Base-by-base conservation (phyloP, 2,797 vertebrate genomes). In the Sebastes iracundus region DNA sequence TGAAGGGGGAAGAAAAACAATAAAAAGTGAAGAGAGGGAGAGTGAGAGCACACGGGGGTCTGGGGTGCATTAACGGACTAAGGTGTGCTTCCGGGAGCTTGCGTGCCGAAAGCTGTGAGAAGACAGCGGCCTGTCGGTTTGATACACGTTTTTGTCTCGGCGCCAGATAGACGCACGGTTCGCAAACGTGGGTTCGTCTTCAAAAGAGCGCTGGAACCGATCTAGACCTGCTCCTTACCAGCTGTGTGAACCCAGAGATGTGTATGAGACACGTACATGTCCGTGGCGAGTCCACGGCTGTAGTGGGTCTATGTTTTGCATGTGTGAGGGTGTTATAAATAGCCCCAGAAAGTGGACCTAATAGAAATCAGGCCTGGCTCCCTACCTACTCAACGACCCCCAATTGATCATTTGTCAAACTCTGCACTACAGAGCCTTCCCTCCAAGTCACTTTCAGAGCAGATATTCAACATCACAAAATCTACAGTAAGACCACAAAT, bases 281-380 rank as follows among this genome's bases (percentile, higher is more conserved):
- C 74, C 25, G 77, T 23, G 65, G 52, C 23, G 53, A 78, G 65
- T 76, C 28, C 59, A 79, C 35, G 65, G 49, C 58, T 76, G 53
- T 42, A 65, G 11, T 58, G 56, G 23, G 1, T 74, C 67, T 33
- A 42, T 61, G 66, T 38, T 64, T 35, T 35, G 38, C 49, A 46
- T 72, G 75, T 22, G 62, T 2, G 38, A 38, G 71, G 18, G 18
- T 18, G 90, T 83, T 94, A 94, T 92, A 90, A 93, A 93, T 90
- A 92, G 91, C 82, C 52, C 74, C 30, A 77, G 81, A 93, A 81
- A 89, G 84, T 83, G 83, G 82, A 82, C 70, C 82, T 90, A 93
- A 95, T 90, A 80, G 63, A 88, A 84, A 85, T 90, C 94, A 94
- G 90, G 66, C 84, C 71, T 72, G 77, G 70, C 82, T 69, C 61